Conservation (phyloP, 2,888 invertebrate genomes). For the Xylota sylvarum region DNA sequence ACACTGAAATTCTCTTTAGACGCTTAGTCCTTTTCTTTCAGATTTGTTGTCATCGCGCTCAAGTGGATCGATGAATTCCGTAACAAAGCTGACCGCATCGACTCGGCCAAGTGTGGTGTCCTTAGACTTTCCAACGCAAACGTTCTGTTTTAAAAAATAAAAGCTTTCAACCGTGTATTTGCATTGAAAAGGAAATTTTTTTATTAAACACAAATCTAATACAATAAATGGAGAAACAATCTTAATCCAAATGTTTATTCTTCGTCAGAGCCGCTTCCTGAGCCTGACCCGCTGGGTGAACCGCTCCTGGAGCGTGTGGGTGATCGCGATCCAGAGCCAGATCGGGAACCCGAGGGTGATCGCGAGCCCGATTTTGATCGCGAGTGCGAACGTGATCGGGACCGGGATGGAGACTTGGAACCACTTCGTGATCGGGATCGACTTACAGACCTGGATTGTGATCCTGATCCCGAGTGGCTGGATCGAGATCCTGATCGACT, state of each 20-base stretch:
- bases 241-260: slow-evolving; percentile 81
- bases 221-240: slow-evolving; percentile 44
- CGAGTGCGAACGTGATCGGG: slow-evolving; percentile 70
- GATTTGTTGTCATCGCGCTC: slow-evolving; percentile 54
- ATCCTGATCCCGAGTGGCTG: slow-evolving; percentile 52
- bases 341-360: slow-evolving; percentile 80
- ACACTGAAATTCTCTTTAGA: background rate
- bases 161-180: background rate
- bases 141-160: slow-evolving; percentile 42
- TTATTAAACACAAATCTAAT: slow-evolving; percentile 45
- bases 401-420: slow-evolving; percentile 56
- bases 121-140: slow-evolving; percentile 80
- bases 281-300: slow-evolving; percentile 81
- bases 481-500: slow-evolving; percentile 69
- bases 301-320: slow-evolving; percentile 81
- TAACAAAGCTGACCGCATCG: slow-evolving; percentile 67
- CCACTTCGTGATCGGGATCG: slow-evolving; percentile 63
- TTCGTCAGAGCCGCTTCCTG: slow-evolving; percentile 84
- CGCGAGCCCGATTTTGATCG: slow-evolving; percentile 78
- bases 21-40: background rate
- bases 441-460: slow-evolving; percentile 52
- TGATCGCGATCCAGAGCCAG: slow-evolving; percentile 83
- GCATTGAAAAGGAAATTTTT: slow-evolving; percentile 30
- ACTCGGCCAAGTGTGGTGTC: slow-evolving; percentile 81
- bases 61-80: slow-evolving; percentile 23